phyloP scores from a whole-genome alignment of 2,113 vertebrate species.

The Galemys pyrenaicus region DNA sequence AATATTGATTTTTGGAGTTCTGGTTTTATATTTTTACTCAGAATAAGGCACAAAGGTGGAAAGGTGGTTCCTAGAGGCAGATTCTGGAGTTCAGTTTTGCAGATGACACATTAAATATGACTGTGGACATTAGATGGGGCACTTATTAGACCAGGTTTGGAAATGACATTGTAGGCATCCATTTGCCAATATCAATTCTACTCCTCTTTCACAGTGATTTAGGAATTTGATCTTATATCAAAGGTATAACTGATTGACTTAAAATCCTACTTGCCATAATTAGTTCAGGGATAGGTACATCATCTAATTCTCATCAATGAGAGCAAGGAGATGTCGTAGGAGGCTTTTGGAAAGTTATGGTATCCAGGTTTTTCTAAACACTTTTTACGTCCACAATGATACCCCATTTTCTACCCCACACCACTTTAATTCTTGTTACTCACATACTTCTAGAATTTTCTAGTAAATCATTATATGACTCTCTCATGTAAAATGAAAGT shows the following conservation, averaged over 20 bases:
- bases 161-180: not conserved
- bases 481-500: not conserved
- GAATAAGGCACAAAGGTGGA: not conserved
- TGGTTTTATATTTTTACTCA: not conserved
- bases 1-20: not conserved
- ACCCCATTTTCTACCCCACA: not conserved
- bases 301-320: not conserved
- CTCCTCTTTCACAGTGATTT: not conserved
- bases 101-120: not conserved
- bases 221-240: not conserved
- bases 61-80: not conserved
- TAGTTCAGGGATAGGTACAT: not conserved
- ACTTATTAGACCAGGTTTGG: too few species aligned
- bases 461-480: not conserved
- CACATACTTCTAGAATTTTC: not conserved
- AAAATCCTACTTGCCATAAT: not conserved
- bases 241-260: not conserved
- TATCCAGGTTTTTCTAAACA: not conserved
- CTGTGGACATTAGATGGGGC: not conserved
- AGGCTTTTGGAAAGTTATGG: not conserved
- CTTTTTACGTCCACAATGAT: not conserved
- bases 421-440: not conserved
- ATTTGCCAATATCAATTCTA: accelerated
- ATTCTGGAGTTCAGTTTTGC: not conserved
- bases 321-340: not conserved